Base-by-base conservation (phyloP, 2,888 invertebrate genomes). In the Pelosia muscerda region DNA sequence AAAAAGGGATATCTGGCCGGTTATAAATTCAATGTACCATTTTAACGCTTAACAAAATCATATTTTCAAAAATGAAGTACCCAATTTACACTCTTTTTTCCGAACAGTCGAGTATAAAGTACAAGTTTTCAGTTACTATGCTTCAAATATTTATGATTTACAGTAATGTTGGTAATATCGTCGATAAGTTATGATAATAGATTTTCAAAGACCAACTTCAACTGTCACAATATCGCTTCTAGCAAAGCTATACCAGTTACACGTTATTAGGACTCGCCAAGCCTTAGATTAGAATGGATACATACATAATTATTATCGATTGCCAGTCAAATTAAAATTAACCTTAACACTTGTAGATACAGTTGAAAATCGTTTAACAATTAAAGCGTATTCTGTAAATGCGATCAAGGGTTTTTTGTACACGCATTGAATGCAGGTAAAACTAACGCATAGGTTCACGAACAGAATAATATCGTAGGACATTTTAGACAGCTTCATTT, bases 241-340 rank as follows among this genome's bases (percentile, higher is more conserved):
- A 60, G 22, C 56, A 60, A 53, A 66, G 59, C 28, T 42, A 62
- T 42, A 68, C 74, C 68, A 66, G 65, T 77, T 53, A 34, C 63
- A 71, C 49, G 61, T 56, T 69, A 69, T 69, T 68, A 60, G 34
- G 58, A 34, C 38, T 67, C 26, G 38, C 13, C 63, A 57, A 61
- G 26, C 25, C 54, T 64, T 63, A 31, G 31, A 23, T 9, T 66
- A 22, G 28, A 55, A 69, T 57, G 69, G 28, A 71, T 62, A 64
- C 69, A 68, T 69, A 54, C 69, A 73, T 77, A 79, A 68, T 77
- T 63, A 65, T 68, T 59, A 61, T 65, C 4, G 53, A 65, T 19
- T 49, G 49, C 49, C 15, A 11, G 28, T 10, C 64, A 56, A 61
- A 31, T 15, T 49, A 67, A 68, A 63, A 53, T 63, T 61, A 49